Conservation (phyloP, 2,113 vertebrate genomes). For the Picathartes gymnocephalus region DNA sequence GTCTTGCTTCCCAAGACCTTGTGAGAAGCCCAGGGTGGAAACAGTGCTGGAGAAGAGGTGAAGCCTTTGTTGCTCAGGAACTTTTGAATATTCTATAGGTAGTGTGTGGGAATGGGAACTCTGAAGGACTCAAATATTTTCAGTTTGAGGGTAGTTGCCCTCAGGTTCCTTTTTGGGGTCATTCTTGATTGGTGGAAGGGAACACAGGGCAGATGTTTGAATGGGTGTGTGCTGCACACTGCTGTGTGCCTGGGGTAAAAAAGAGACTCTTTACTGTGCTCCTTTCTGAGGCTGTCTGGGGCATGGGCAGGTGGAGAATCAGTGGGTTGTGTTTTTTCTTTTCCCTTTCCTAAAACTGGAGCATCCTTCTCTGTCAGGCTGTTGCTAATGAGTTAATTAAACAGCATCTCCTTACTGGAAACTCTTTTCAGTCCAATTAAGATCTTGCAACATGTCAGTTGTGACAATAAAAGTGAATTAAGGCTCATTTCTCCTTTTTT, state of each 20-base stretch:
- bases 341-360: not conserved
- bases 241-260: not conserved
- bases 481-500: conserved; percentile 71
- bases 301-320: not conserved
- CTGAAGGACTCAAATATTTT: not conserved
- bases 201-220: not conserved
- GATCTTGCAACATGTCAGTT: conserved; percentile 66
- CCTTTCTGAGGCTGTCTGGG: not conserved
- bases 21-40: not conserved
- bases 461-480: conserved; percentile 76
- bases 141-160: not conserved
- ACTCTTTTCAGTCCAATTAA: conserved; percentile 75
- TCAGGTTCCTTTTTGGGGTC: not conserved
- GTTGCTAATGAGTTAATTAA: conserved; percentile 73
- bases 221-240: not conserved
- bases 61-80: not conserved
- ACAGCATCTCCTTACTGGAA: conserved; percentile 71
- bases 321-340: not conserved
- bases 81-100: not conserved
- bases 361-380: conserved; percentile 59
- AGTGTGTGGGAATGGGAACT: not conserved
- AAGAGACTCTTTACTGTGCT: not conserved
- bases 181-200: not conserved
- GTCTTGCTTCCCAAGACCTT: not conserved
- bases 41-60: not conserved